These are phyloP conservation scores for Motacilla tschutschensis DNA, from an alignment of 2,113 vertebrate genomes.

Conservation along the genomic window DNA sequence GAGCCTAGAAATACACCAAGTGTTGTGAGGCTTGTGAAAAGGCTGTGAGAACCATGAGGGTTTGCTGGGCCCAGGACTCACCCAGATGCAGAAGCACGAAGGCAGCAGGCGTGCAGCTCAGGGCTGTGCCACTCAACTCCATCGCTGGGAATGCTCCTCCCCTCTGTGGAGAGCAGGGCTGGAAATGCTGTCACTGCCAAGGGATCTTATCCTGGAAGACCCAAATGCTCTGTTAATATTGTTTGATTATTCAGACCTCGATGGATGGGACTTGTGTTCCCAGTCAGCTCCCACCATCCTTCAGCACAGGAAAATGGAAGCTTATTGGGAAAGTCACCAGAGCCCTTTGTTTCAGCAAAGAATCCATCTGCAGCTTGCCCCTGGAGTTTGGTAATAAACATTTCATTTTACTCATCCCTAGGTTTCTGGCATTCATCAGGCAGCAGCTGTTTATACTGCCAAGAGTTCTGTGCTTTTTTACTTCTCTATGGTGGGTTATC, in stretches of 20 bases:
- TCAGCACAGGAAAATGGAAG: background rate
- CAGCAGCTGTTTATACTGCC: conserved; percentile 7
- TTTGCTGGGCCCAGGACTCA: conserved; percentile 22
- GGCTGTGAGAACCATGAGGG: background rate
- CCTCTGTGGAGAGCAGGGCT: accelerated
- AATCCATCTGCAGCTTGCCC: background rate
- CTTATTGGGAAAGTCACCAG: background rate
- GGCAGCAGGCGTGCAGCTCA: accelerated
- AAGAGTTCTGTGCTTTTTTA: conserved; percentile 1
- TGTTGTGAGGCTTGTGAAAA: background rate
- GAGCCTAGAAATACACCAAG: background rate
- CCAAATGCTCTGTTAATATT: background rate
- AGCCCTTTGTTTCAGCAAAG: background rate
- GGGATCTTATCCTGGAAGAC: background rate
- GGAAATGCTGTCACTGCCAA: background rate
- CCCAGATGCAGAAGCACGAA: conserved; percentile 17
- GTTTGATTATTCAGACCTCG: background rate
- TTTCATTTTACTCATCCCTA: background rate
- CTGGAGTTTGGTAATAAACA: background rate
- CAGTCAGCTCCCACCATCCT: background rate
- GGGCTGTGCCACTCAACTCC: accelerated
- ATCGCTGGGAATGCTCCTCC: background rate
- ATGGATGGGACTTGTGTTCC: background rate
- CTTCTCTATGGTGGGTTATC: background rate
- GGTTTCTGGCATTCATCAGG: conserved; percentile 5